Evolutionary conservation across 2,113 vertebrate genomes (phyloP).

Genomic region (Probosciger aterrimus): DNA sequence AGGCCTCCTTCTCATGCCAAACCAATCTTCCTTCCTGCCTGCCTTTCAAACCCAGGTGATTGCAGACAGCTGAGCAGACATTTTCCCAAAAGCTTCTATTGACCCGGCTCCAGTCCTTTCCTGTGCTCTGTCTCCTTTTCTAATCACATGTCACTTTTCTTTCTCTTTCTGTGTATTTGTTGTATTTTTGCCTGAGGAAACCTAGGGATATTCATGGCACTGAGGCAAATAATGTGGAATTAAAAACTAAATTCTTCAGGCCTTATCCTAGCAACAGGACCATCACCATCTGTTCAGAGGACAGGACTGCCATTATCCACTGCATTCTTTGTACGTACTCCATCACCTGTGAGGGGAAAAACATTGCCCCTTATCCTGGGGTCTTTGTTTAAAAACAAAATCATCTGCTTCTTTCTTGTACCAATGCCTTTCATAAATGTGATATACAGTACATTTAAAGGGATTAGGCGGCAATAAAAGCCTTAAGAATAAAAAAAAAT

Average conservation of each 20-base stretch:
- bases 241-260: slow-evolving; percentile 93
- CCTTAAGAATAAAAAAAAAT: slow-evolving; percentile 1
- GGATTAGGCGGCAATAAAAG: slow-evolving; percentile 29
- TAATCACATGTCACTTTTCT: slow-evolving; percentile 65
- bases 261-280: slow-evolving; percentile 92
- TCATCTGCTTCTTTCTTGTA: slow-evolving; percentile 60
- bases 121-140: slow-evolving; percentile 64
- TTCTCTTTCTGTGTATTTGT: slow-evolving; percentile 72
- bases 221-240: slow-evolving; percentile 95
- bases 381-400: slow-evolving; percentile 76
- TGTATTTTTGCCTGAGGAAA: slow-evolving; percentile 82
- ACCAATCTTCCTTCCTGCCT: slow-evolving; percentile 82
- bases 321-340: slow-evolving; percentile 80
- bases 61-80: slow-evolving; percentile 81
- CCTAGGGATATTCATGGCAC: slow-evolving; percentile 87
- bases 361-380: slow-evolving; percentile 68
- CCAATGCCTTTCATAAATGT: slow-evolving; percentile 64
- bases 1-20: slow-evolving; percentile 79
- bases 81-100: slow-evolving; percentile 80
- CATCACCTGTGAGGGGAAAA: slow-evolving; percentile 87
- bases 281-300: slow-evolving; percentile 90
- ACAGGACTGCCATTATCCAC: slow-evolving; percentile 81
- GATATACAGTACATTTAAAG: slow-evolving; percentile 66
- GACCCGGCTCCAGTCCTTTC: slow-evolving; percentile 74
- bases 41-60: slow-evolving; percentile 84